Evolutionary conservation across 2,113 vertebrate species (phyloP).

Genomic region (Bubalus kerabau): DNA sequence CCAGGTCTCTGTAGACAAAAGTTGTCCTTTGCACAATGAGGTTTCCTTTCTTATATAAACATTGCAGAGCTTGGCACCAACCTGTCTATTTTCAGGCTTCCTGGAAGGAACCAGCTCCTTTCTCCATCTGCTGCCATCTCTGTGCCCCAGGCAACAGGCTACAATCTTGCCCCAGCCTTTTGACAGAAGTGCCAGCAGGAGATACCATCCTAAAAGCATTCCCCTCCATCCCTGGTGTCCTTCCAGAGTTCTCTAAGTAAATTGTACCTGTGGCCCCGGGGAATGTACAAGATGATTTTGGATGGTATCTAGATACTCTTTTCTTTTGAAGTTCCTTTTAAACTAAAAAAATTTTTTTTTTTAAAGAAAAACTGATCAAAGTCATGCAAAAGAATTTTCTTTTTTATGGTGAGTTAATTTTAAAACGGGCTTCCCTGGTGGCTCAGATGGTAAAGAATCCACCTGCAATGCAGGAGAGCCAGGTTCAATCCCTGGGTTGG

Average conservation of each 20-base stretch:
- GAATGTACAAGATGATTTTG: not conserved
- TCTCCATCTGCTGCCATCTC: not conserved
- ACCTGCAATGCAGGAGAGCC: not conserved
- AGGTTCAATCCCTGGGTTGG: not conserved
- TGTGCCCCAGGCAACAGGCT: not conserved
- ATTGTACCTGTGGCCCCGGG: not conserved
- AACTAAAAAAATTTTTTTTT: not conserved
- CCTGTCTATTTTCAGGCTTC: slow-evolving; percentile 33
- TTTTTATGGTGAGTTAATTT: not conserved
- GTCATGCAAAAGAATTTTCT: not conserved
- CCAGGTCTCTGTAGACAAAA: slow-evolving; percentile 24
- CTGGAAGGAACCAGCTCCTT: slow-evolving; percentile 8
- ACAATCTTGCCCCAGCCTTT: not conserved
- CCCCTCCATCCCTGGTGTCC: not conserved
- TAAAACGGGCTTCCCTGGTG: not conserved
- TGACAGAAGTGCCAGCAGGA: not conserved
- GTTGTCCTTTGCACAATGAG: not conserved
- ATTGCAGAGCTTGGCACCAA: slow-evolving; percentile 46
- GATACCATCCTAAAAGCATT: not conserved
- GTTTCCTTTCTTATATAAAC: slow-evolving; percentile 40
- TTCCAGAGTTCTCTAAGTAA: not conserved
- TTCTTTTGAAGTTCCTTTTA: not conserved
- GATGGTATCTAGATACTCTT: not conserved
- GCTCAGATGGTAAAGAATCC: not conserved
- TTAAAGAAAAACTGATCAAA: not conserved